These are phyloP conservation scores for Noctua pronuba DNA, from an alignment of 2,888 invertebrate genomes.

Conservation along the genomic window DNA sequence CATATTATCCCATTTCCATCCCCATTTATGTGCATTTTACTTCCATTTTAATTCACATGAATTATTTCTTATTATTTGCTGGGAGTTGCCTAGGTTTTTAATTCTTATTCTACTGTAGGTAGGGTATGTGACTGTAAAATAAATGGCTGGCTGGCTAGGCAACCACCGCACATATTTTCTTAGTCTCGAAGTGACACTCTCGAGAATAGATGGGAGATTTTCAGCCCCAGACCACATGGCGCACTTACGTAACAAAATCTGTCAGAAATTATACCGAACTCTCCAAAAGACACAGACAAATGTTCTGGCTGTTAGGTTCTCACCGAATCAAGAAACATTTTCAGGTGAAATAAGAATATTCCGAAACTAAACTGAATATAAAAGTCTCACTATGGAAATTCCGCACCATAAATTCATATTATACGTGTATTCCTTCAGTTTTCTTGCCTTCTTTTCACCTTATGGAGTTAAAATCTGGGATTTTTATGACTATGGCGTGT, in stretches of 20 bases:
- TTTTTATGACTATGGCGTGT: background rate
- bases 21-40: background rate
- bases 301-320: background rate
- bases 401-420: conserved; percentile 46
- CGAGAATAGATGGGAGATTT: conserved; percentile 10
- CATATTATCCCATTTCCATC: background rate
- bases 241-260: conserved; percentile 20
- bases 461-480: background rate
- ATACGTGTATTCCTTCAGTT: conserved; percentile 6
- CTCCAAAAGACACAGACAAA: background rate
- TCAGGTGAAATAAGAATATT: conserved; percentile 65
- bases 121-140: background rate
- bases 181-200: conserved; percentile 4
- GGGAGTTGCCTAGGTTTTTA: background rate
- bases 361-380: conserved; percentile 69
- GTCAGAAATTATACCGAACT: background rate
- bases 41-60: background rate
- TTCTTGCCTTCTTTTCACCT: background rate
- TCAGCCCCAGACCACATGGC: background rate
- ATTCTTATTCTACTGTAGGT: background rate
- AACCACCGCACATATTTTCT: conserved; percentile 14
- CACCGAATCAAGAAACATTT: conserved; percentile 66
- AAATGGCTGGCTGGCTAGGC: conserved; percentile 7
- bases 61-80: background rate
- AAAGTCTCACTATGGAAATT: conserved; percentile 66